Percentiles rank a stretch among this genome's conserved stretches.
phyloP scores from a whole-genome alignment of 2,113 vertebrate species.

The Aramus guarauna region DNA sequence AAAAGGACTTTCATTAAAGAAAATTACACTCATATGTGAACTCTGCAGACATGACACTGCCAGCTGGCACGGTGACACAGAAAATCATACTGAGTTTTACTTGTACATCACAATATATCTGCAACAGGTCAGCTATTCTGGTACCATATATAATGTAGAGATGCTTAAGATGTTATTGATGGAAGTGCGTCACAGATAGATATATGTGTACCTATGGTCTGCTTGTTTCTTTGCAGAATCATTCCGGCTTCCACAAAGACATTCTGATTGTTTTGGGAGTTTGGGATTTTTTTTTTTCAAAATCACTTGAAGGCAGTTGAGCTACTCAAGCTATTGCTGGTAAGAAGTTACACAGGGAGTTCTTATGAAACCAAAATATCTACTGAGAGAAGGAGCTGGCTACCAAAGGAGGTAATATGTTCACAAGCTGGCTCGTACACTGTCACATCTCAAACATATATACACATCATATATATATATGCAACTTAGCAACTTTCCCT shows the following conservation, averaged over 20 bases:
- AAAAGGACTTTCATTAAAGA: neutral
- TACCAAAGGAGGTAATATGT: neutral
- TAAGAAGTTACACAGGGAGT: neutral
- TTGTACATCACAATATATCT: rapidly evolving
- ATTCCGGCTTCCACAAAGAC: neutral
- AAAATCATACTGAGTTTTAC: neutral
- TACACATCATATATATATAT: no score
- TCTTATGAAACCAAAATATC: neutral
- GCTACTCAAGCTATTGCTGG: neutral
- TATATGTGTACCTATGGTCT: neutral
- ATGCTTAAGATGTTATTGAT: neutral
- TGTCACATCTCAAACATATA: neutral
- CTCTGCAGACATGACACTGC: neutral
- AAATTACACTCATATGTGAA: neutral
- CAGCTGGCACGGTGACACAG: neutral
- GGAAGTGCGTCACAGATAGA: neutral
- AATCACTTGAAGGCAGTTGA: neutral
- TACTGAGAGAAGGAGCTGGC: neutral
- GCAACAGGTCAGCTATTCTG: neutral
- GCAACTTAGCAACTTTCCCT: neutral
- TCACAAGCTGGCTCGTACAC: neutral
- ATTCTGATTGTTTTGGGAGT: neutral
- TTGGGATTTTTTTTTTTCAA: neutral
- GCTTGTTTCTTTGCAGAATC: neutral
- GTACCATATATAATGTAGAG: neutral